Percentiles rank a stretch among this genome's conserved stretches.
Conservation (phyloP, 1,140 invertebrate genomes). For the Choristoneura fumiferana region DNA sequence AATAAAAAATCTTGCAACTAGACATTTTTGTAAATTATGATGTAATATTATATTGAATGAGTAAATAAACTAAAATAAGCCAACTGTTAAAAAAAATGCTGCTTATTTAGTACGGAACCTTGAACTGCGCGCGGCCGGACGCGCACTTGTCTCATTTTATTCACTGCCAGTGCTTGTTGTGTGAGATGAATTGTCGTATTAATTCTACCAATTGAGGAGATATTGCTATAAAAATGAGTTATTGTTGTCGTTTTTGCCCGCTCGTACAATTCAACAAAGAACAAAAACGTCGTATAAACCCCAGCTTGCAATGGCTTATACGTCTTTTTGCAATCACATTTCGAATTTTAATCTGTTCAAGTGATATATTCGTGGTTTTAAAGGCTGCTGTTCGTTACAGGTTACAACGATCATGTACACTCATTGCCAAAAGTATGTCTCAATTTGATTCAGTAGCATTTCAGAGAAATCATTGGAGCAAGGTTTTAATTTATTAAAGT, state of each 20-base stretch:
- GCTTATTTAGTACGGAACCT: too few species aligned
- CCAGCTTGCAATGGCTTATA: too few species aligned
- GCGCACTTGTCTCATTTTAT: conserved; percentile 3
- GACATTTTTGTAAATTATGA: too few species aligned
- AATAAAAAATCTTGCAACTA: too few species aligned
- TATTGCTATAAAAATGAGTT: conserved; percentile 17
- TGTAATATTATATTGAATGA: too few species aligned
- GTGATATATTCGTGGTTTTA: conserved; percentile 8
- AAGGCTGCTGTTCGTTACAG: neutral
- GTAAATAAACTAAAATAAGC: too few species aligned
- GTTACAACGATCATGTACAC: neutral
- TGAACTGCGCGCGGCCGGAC: too few species aligned
- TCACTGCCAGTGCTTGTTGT: conserved; percentile 3
- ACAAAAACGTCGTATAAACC: too few species aligned
- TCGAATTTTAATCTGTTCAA: neutral
- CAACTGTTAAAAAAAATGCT: too few species aligned
- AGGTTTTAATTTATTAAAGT: too few species aligned
- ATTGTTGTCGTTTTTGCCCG: neutral
- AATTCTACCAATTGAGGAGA: conserved; percentile 8
- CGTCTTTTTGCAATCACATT: too few species aligned
- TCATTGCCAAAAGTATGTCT: conserved; percentile 12
- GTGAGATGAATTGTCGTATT: conserved; percentile 12
- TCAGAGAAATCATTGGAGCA: too few species aligned
- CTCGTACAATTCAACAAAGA: neutral
- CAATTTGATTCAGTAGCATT: conserved; percentile 2